Base-by-base conservation (phyloP, 1,140 invertebrate genomes). In the Ceratosolen fusciceps region DNA sequence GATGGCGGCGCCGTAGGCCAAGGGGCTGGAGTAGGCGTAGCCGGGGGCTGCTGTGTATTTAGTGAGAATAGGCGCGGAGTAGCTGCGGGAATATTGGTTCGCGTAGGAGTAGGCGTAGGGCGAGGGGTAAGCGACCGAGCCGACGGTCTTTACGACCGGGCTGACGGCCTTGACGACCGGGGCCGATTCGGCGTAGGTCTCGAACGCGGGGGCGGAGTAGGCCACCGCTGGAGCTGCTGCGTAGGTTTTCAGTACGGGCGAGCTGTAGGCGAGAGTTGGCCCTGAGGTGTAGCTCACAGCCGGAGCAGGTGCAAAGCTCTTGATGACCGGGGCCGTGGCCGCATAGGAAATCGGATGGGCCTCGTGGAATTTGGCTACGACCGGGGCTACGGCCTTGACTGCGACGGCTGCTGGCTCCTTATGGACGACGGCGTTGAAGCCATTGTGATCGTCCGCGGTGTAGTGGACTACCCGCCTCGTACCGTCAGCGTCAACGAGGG, bases 401-500 rank as follows among this genome's bases (percentile, higher is more conserved):
- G 83, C 82, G 82, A 87, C 84, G 21, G 88, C 84, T 10, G 90
- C 90, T 54, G 91, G 88, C 83, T 92, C 90, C 81, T 92, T 92
- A 81, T 91, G 90, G 19, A 92, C 92, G 29, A 92, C 89, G 47
- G 92, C 92, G 84, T 93, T 92, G 87, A 92, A 92, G 83, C 91
- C 92, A 82, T 92, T 92, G 78, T 92, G 85, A 5, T 82, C 88
- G 72, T 92, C 91, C 0, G 91, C 92, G 0, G 90, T 90, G 85
- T 93, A 93, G 81, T 92, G 89, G 7, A 93, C 92, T n/a, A 92
- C 93, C 65, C 94, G 90, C 16, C 92, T 91, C 19, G 93, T 92
- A 52, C 94, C 94, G 80, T 95, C 94, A n/a, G 94, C 91, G 83
- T 95, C 93, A 49, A 92, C 86, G 65, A 94, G 89, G 26, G 88